Evolutionary conservation across 2,888 invertebrate species (phyloP), one percentile per base, ranked within the genome.

Genomic region (Drosophila percnosoma): DNA sequence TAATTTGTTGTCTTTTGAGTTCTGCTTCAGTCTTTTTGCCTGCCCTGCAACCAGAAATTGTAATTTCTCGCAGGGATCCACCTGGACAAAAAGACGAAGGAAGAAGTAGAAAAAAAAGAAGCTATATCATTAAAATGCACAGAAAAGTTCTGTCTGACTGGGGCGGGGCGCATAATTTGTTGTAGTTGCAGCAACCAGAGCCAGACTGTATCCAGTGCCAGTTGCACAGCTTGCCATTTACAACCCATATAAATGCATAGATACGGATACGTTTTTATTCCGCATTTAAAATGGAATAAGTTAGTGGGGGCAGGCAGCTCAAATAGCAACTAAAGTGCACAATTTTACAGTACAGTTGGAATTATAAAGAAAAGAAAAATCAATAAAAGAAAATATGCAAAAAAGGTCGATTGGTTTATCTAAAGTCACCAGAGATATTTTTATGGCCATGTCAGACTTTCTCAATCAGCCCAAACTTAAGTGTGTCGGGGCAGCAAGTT

Each of bases 101-200:
- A 15, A 45, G 15, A 24, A 45, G 24, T 15, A 45, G 27, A 27
- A 27, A 8, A 15, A 36, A n/a, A 21, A 31, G 34, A 10, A 0
- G 13, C 21, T 27, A n/a, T 40, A 49, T 48, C 59, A 70, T 74
- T 74, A 74, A 78, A 78, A 78, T 78, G 78, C 78, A 71, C 49
- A 78, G 24, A 74, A 74, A 78, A 67, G 38, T 73, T 64, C 54
- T 34, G 55, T 49, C 45, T 15, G 38, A n/a, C 18, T 52, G n/a
- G 59, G 68, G 59, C 62, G 71, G 68, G 60, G 45, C 78, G 78
- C 78, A 78, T 78, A 78, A 78, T 75, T 78, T 78, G 68, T 63
- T 75, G 29, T 42, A 58, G 29, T 51, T 24, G 15, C 24, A 45
- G 24, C 15, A 45, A 45, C 45, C 15, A 27, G 45, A 21, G 52